Evolutionary conservation across 2,113 vertebrate species (phyloP), one percentile per base, ranked within the genome.

Genomic region (Anarhynchus alexandrinus): DNA sequence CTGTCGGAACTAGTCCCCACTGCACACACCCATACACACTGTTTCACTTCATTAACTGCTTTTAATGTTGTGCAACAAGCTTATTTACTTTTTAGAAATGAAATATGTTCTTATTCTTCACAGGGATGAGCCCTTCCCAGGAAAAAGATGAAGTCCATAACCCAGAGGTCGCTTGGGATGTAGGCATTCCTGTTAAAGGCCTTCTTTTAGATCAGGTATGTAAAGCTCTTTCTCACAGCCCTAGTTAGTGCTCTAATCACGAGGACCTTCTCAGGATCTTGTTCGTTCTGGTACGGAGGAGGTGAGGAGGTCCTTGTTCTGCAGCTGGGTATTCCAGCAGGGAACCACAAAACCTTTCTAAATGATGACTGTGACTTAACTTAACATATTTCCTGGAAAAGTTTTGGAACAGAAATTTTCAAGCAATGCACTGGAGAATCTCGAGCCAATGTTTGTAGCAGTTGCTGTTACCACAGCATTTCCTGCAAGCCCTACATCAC

Each of bases 361-460:
- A 59, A 55, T 23, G 30, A 12, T 0, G 1, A 69, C 9, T 0
- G 7, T n/a, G 55, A 42, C 19, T 58, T 49, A 65, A 13, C 7
- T 66, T 67, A 40, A 42, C 4, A 2, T 32, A 66, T 61, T 61
- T 61, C 66, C 49, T 27, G 34, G 51, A 71, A 29, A 29, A 52
- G 19, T 45, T 82, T 58, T 58, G 49, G 57, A 71, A 65, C 2
- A 70, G 13, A 43, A 38, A 30, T 58, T 71, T 71, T 58, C 57
- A 92, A 45, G 49, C 15, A 51, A 9, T 9, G 16, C 64, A 38
- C 36, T 29, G 26, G 15, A 34, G n/a, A 43, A 34, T 25, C 57
- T 64, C 18, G 47, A 58, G 71, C 12, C 19, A 21, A 8, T 34
- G 32, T 62, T 38, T 25, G 61, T 14, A 55, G 30, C 40, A 23